Percentiles rank a stretch among this genome's conserved stretches.
Evolutionary conservation across 2,888 invertebrate species (phyloP).

Genomic region (Mimumesa dahlbomi): DNA sequence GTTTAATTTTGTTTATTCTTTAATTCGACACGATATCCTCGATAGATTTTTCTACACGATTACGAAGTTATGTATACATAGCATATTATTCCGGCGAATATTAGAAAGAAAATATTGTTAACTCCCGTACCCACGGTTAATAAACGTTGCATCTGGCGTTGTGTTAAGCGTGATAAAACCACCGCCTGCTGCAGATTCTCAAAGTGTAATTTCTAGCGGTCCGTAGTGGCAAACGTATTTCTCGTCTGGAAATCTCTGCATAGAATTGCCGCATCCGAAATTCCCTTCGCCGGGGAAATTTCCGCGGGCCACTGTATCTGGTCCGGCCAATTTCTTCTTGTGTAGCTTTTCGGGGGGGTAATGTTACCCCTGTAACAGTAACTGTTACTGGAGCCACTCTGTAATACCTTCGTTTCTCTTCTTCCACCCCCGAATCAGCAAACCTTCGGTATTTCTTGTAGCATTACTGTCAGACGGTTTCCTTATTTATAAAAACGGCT

Average conservation of each 20-base stretch:
- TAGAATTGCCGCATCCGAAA: constrained; percentile 1
- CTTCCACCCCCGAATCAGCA: constrained; percentile 24
- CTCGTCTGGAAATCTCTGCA: constrained; percentile 41
- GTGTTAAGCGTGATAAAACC: not conserved
- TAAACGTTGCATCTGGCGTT: not conserved
- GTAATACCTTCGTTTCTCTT: constrained; percentile 5
- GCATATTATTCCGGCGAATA: too few relatives aligned
- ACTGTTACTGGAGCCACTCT: constrained; percentile 15
- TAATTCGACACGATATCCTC: too few relatives aligned
- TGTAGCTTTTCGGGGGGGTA: not conserved
- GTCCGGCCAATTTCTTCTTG: constrained; percentile 18
- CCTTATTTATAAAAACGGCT: not conserved
- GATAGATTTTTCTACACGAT: too few relatives aligned
- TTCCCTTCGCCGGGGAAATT: constrained; percentile 15
- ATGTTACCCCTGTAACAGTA: constrained; percentile 21
- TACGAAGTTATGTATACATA: too few relatives aligned
- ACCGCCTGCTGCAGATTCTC: constrained; percentile 4
- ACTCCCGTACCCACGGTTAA: too few relatives aligned
- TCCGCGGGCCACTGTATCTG: constrained; percentile 19
- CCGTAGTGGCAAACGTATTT: constrained; percentile 4
- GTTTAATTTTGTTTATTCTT: too few relatives aligned
- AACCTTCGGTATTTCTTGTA: constrained; percentile 6
- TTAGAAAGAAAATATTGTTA: too few relatives aligned
- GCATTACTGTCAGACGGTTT: constrained; percentile 13
- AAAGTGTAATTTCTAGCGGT: constrained; percentile 28